A percentile compares a stretch with the other conserved stretches of the same genome.
Evolutionary conservation across 2,797 vertebrate genomes (phyloP).

Genomic region (Carcharodon carcharias): DNA sequence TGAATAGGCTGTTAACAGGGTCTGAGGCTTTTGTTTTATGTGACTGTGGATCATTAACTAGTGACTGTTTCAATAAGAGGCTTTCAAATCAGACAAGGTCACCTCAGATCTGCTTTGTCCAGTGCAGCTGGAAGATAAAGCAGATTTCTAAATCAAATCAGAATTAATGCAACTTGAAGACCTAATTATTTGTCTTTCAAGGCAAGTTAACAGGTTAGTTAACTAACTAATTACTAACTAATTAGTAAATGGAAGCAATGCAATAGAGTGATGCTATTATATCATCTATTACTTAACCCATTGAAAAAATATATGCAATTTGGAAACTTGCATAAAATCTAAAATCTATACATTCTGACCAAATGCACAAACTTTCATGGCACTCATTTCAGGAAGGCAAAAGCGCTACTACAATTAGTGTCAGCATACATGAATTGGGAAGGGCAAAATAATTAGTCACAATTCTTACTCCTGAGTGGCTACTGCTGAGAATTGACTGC

Average conservation of each 20-base stretch:
- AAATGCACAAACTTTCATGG: background rate
- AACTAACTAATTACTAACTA: too few relatives aligned
- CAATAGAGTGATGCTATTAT: background rate
- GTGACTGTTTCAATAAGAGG: background rate
- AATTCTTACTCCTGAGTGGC: background rate
- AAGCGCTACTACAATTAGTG: background rate
- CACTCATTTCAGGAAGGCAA: background rate
- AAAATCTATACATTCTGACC: background rate
- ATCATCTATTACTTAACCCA: background rate
- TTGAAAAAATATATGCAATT: background rate
- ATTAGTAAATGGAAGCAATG: background rate
- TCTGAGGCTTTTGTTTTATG: background rate
- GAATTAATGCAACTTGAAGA: background rate
- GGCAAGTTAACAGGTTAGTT: background rate
- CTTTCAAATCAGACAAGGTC: background rate
- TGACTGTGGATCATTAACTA: conserved; percentile 22
- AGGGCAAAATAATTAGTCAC: background rate
- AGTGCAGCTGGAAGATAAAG: background rate
- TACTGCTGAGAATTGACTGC: background rate
- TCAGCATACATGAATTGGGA: background rate
- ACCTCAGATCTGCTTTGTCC: background rate
- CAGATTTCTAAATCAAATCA: background rate
- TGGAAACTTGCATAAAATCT: background rate
- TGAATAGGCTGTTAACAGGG: background rate
- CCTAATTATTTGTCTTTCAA: background rate